Evolutionary conservation across 1,140 invertebrate genomes (phyloP).

Genomic region (Aphaenogaster rudis): DNA sequence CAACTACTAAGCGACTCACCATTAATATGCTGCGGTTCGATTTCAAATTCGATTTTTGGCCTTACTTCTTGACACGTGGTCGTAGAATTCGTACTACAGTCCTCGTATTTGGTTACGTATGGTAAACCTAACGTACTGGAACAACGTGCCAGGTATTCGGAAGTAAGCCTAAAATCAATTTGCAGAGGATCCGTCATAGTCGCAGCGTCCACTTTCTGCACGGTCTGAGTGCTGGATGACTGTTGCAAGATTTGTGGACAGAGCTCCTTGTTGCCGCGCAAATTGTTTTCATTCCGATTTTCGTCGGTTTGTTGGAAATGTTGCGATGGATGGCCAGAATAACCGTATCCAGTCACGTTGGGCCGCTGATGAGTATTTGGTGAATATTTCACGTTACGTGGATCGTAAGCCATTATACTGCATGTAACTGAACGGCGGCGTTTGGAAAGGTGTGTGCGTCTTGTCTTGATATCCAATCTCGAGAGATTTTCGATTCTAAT

Average conservation of each 20-base stretch:
- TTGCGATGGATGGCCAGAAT: constrained; percentile 71
- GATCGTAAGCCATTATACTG: constrained; percentile 81
- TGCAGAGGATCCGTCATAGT: constrained; percentile 87
- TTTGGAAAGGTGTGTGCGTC: not conserved
- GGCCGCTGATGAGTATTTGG: constrained; percentile 76
- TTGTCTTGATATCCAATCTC: not conserved
- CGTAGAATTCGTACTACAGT: constrained; percentile 79
- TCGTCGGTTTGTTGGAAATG: constrained; percentile 82
- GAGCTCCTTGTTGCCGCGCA: constrained; percentile 81
- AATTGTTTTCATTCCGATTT: constrained; percentile 83
- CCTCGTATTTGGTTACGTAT: constrained; percentile 83
- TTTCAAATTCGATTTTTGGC: constrained; percentile 83
- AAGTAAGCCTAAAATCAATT: constrained; percentile 85
- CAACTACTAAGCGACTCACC: constrained; percentile 69
- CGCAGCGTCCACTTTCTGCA: constrained; percentile 87
- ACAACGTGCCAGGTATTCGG: constrained; percentile 85
- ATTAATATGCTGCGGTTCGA: constrained; percentile 83
- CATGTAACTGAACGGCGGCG: not conserved
- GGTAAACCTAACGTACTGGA: constrained; percentile 83
- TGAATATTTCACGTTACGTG: constrained; percentile 80
- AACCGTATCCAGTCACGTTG: constrained; percentile 76
- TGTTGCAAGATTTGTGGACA: constrained; percentile 79
- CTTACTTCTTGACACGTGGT: constrained; percentile 79
- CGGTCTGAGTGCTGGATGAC: constrained; percentile 81
- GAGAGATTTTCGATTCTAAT: not conserved